phyloP scores from a whole-genome alignment of 1,140 invertebrate genomes.

The Habropoda laboriosa region DNA sequence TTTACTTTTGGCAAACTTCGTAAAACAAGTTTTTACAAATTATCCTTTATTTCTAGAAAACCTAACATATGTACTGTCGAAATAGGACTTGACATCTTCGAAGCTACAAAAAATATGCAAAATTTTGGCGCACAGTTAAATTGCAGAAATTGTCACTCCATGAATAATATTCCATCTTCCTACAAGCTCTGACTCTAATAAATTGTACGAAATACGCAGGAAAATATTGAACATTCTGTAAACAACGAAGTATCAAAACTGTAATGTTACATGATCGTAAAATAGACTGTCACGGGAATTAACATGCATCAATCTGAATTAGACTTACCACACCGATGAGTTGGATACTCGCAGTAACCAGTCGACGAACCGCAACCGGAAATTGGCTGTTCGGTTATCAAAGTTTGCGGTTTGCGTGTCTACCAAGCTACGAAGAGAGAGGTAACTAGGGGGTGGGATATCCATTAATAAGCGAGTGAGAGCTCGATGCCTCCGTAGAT shows the following conservation, averaged over 20 bases:
- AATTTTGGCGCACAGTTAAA: too few relatives aligned
- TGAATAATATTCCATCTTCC: too few relatives aligned
- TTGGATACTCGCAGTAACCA: constrained; percentile 69
- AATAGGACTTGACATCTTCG: too few relatives aligned
- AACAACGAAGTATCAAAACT: neutral
- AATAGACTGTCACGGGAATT: constrained; percentile 44
- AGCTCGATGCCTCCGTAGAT: constrained; percentile 71
- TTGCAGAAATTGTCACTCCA: too few relatives aligned
- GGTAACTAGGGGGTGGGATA: constrained; percentile 67
- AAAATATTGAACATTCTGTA: too few relatives aligned
- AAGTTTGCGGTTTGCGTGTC: constrained; percentile 82
- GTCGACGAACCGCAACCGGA: constrained; percentile 80
- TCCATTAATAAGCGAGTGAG: constrained; percentile 81
- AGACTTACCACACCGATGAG: constrained; percentile 69
- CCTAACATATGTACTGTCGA: too few relatives aligned
- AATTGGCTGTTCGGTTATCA: constrained; percentile 82
- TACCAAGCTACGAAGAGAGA: constrained; percentile 58
- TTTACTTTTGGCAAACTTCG: too few relatives aligned
- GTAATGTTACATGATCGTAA: neutral
- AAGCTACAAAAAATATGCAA: too few relatives aligned
- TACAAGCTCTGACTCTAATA: neutral
- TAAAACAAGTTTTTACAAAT: too few relatives aligned
- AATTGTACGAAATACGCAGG: neutral
- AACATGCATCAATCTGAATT: constrained; percentile 62
- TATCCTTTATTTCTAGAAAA: too few relatives aligned